Base-by-base conservation (phyloP, 2,888 invertebrate genomes). In the Tetragonisca angustula region DNA sequence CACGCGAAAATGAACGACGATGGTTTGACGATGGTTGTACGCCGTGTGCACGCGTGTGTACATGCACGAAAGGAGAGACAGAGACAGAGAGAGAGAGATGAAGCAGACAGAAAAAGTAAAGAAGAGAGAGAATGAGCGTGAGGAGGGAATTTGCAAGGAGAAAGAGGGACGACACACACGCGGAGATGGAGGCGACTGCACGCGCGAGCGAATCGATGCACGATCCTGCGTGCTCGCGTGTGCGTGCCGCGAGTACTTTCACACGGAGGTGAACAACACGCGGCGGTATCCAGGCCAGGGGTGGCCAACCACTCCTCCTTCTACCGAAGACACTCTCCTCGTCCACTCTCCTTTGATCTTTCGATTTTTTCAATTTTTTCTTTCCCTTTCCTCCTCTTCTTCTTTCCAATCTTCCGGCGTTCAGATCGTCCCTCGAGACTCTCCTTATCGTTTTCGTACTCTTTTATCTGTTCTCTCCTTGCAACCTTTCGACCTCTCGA, bases 201-300 rank as follows among this genome's bases (percentile, higher is more conserved):
- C 80, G 79, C 87, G 73, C 68, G 81, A 76, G 81, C 76, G 79
- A 78, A 68, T 65, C 76, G 72, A 76, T 81, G 68, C 71, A 67
- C 61, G 64, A 32, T 69, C 61, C 69, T 74, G 67, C 79, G 71
- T 79, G 73, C 62, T n/a, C 73, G 80, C 62, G 76, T 79, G 81
- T 78, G 82, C 78, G 86, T 83, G 82, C 79, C 83, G 87, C 89
- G 91, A 91, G 90, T 92, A 93, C 93, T 93, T 93, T 93, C 93
- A 93, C 93, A 92, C 91, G 91, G 92, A 93, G 93, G 93, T 93
- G 93, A 93, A 93, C 92, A 93, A 93, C 93, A 93, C 91, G 90
- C 85, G 86, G 87, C 90, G 93, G 93, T 93, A 93, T 93, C 93
- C 91, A 93, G 93, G 93, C 93, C 93, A 93, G 93, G 93, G 93